phyloP scores from a whole-genome alignment of 1,140 invertebrate species.

The Reticulitermes speratus region DNA sequence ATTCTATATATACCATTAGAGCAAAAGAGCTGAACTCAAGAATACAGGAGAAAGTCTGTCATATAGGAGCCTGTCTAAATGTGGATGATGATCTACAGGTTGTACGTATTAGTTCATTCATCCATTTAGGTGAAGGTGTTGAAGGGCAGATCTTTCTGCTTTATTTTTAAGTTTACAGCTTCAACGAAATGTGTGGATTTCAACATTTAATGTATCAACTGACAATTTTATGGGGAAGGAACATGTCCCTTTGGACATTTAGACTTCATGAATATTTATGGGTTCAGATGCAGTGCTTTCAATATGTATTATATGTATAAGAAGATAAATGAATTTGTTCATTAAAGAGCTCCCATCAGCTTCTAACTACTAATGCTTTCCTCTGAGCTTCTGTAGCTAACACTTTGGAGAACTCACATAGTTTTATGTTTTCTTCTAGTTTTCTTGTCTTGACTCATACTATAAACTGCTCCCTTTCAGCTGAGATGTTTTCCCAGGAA shows the following conservation, averaged over 20 bases:
- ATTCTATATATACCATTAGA: neutral
- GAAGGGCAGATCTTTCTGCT: neutral
- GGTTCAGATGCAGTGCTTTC: constrained; percentile 8
- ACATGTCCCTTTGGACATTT: neutral
- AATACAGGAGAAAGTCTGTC: neutral
- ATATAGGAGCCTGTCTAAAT: neutral
- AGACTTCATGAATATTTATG: neutral
- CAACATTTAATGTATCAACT: neutral
- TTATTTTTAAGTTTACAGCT: neutral
- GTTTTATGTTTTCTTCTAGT: neutral
- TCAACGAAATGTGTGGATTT: neutral
- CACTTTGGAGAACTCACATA: neutral
- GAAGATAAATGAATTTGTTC: neutral
- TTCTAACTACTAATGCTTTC: constrained; percentile 9
- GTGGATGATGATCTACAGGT: neutral
- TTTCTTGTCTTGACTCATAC: neutral
- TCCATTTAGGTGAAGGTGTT: neutral
- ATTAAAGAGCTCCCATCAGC: neutral
- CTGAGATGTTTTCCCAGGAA: constrained; percentile 35
- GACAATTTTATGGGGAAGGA: neutral
- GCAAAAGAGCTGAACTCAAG: neutral
- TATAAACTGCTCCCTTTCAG: constrained; percentile 26
- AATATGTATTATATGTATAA: neutral
- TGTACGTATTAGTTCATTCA: neutral
- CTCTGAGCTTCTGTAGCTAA: constrained; percentile 9